Conservation (phyloP, 2,888 invertebrate species). For the Ormyrus rosae region DNA sequence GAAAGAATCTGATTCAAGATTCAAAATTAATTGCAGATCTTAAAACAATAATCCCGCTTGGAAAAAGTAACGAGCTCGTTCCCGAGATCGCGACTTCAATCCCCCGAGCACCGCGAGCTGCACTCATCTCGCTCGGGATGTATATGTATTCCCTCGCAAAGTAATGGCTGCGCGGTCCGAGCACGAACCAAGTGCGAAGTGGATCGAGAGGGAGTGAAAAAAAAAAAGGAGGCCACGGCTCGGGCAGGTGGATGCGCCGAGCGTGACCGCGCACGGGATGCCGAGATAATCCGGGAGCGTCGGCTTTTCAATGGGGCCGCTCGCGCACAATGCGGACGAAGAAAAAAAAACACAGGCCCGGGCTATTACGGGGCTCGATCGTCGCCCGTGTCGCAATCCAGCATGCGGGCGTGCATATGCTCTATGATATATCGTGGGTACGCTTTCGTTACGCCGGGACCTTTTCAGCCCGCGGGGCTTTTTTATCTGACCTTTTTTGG, state of each 20-base stretch:
- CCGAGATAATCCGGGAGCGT: constrained; percentile 63
- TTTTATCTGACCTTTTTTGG: constrained; percentile 1
- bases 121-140: too few relatives aligned
- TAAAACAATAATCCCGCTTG: too few relatives aligned
- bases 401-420: constrained; percentile 34
- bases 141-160: constrained; percentile 5
- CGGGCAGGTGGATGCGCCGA: constrained; percentile 60
- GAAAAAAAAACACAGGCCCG: background rate
- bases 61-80: too few relatives aligned
- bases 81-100: too few relatives aligned
- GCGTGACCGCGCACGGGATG: constrained; percentile 69
- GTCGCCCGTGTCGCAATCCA: background rate
- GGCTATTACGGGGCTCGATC: background rate
- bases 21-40: too few relatives aligned
- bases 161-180: constrained; percentile 12
- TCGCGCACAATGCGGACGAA: constrained; percentile 27
- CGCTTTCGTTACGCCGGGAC: background rate
- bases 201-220: background rate
- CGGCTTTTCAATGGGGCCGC: constrained; percentile 24
- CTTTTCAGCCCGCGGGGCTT: background rate
- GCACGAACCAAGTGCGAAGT: constrained; percentile 43
- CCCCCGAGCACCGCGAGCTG: too few relatives aligned
- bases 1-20: too few relatives aligned
- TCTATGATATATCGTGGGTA: background rate
- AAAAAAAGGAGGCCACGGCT: background rate